Percentiles rank a stretch among this genome's conserved stretches.
phyloP scores from a whole-genome alignment of 2,888 invertebrate species.

The Pimpla rufipes region DNA sequence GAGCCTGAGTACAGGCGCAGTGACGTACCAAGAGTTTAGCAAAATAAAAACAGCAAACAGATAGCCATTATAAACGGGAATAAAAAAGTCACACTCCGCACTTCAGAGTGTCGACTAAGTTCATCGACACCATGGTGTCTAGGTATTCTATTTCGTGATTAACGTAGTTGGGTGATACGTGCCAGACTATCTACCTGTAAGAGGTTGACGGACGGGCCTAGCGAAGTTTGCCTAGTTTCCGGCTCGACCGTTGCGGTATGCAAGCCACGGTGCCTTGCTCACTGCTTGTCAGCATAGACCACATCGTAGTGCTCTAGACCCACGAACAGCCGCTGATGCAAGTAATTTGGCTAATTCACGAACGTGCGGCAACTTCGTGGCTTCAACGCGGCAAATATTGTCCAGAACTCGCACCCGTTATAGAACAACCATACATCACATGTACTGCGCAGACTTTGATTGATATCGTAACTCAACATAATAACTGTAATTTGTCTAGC shows the following conservation, averaged over 20 bases:
- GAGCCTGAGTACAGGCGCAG: not conserved
- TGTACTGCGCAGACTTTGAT: slow-evolving; percentile 9
- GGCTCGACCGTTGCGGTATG: not conserved
- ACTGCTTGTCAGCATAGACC: not conserved
- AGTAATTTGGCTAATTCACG: slow-evolving; percentile 31
- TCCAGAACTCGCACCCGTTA: not conserved
- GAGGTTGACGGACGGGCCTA: not conserved
- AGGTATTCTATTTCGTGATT: not conserved
- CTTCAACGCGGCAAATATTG: not conserved
- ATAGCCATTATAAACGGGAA: not conserved
- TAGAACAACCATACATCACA: slow-evolving; percentile 7
- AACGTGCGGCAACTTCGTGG: not conserved
- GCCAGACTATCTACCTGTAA: not conserved
- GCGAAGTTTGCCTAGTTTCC: not conserved
- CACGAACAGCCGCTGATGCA: slow-evolving; percentile 28
- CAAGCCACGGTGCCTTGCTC: not conserved
- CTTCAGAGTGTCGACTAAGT: not conserved
- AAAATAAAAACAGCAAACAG: not conserved
- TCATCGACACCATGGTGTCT: not conserved
- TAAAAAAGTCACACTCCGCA: not conserved
- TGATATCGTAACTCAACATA: not conserved
- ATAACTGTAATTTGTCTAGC: slow-evolving; percentile 2
- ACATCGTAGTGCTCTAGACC: slow-evolving; percentile 28
- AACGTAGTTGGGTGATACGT: not conserved
- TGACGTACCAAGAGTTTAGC: not conserved